Percentiles rank a stretch among this genome's conserved stretches.
Evolutionary conservation across 2,888 invertebrate genomes (phyloP).

Genomic region (Heliconius ismenius): DNA sequence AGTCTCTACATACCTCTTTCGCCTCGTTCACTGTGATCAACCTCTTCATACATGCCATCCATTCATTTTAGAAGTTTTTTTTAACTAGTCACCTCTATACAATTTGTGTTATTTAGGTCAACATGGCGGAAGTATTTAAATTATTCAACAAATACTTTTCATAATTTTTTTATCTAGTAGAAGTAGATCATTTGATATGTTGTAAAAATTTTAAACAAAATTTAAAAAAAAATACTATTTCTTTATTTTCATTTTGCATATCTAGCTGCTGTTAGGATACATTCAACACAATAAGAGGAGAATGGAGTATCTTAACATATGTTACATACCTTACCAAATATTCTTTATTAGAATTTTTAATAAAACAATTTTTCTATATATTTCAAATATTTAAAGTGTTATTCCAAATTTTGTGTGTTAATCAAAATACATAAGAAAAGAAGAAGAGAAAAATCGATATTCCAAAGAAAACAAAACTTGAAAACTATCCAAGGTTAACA

Average conservation of each 20-base stretch:
- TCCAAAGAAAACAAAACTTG: neutral
- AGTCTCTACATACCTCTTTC: no score
- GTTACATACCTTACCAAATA: no score
- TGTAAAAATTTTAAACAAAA: neutral
- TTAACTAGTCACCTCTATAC: neutral
- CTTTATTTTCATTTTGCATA: neutral
- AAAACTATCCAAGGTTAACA: neutral
- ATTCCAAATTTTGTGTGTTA: no score
- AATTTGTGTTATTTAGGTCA: neutral
- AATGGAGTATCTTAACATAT: neutral
- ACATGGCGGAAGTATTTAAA: slow-evolving; percentile 9
- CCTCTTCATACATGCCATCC: no score
- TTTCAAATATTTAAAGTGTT: no score
- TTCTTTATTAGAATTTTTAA: no score
- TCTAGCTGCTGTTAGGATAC: neutral
- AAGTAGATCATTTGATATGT: neutral
- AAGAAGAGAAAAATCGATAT: no score
- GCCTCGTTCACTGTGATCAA: no score
- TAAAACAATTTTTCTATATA: no score
- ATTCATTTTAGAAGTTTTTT: neutral
- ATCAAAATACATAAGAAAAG: no score
- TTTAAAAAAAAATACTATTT: neutral
- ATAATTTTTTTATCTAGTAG: neutral
- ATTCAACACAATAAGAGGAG: neutral
- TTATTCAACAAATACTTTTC: neutral